A percentile compares a stretch with the other conserved stretches of the same genome.
Evolutionary conservation across 2,113 vertebrate species (phyloP).

Genomic region (Perccottus glenii): DNA sequence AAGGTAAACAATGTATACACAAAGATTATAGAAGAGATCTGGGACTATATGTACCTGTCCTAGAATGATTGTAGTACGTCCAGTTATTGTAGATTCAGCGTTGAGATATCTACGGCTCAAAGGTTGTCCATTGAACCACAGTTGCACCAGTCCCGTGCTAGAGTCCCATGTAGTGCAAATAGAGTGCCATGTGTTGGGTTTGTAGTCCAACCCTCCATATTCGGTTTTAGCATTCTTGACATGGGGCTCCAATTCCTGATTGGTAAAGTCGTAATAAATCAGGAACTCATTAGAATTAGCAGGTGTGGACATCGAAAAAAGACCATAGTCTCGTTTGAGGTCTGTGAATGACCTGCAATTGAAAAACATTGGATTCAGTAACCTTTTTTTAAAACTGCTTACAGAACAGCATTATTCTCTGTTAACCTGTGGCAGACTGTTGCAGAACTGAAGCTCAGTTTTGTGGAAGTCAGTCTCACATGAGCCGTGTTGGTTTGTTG

Average conservation of each 20-base stretch:
- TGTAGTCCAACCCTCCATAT: conserved; percentile 39
- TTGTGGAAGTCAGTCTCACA: conserved; percentile 35
- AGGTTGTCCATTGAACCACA: conserved; percentile 62
- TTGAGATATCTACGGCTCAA: conserved; percentile 8
- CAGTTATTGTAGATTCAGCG: conserved; percentile 17
- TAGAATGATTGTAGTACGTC: conserved; percentile 32
- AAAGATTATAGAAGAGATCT: too few species aligned
- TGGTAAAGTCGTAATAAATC: conserved; percentile 40
- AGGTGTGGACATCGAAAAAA: conserved; percentile 63
- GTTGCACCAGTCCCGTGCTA: conserved; percentile 46
- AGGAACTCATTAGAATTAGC: conserved; percentile 23
- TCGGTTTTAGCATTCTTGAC: not conserved
- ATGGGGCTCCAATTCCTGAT: conserved; percentile 20
- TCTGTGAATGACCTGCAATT: conserved; percentile 63
- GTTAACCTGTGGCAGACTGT: conserved; percentile 68
- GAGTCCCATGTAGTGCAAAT: conserved; percentile 68
- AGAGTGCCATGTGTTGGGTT: conserved; percentile 63
- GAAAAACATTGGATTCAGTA: not conserved
- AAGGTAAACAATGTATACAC: not conserved
- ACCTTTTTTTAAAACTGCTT: not conserved
- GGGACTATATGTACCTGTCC: conserved; percentile 59
- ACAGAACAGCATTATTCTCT: not conserved
- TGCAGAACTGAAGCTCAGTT: not conserved
- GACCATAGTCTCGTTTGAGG: conserved; percentile 40
- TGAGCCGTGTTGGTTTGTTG: conserved; percentile 23